Conservation (phyloP, 35 echinoderm and acorn worm species). For the Holothuria glaberrima region DNA sequence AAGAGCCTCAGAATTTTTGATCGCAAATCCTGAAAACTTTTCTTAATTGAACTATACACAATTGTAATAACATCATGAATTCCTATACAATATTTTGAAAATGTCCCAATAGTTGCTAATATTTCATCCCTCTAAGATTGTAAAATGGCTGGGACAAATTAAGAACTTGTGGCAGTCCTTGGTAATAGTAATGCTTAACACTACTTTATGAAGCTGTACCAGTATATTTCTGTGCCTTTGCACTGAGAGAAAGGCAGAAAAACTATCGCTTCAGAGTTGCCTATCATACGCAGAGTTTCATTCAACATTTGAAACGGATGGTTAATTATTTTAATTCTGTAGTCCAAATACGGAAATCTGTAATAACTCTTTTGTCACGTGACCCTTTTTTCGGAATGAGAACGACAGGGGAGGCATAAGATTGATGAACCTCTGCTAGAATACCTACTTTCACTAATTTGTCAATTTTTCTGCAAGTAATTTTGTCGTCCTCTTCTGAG, state of each 20-base stretch:
- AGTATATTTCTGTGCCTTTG: constrained; percentile 59
- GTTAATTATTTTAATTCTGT: constrained; percentile 44
- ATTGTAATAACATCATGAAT: neutral
- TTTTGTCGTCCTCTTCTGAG: constrained; percentile 49
- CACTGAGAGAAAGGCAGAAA: constrained; percentile 44
- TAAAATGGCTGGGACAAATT: constrained; percentile 55
- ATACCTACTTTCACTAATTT: constrained; percentile 66
- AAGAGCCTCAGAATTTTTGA: neutral
- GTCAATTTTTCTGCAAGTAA: constrained; percentile 31
- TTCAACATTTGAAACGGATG: constrained; percentile 59
- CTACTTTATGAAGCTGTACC: constrained; percentile 46
- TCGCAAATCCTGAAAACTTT: too few species aligned
- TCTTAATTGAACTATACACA: too few species aligned
- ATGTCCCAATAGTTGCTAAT: constrained; percentile 24
- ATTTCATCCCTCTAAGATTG: constrained; percentile 56
- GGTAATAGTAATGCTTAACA: constrained; percentile 47
- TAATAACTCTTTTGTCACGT: constrained; percentile 35
- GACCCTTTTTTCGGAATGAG: neutral
- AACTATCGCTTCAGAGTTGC: constrained; percentile 37
- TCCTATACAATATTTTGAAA: constrained; percentile 11
- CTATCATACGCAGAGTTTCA: constrained; percentile 57
- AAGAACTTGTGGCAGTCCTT: constrained; percentile 9
- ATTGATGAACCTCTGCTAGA: constrained; percentile 48
- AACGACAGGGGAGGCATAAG: constrained; percentile 43
- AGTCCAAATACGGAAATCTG: too few species aligned